Conservation (phyloP, 2,888 invertebrate genomes). For the Thymelicus acteon region DNA sequence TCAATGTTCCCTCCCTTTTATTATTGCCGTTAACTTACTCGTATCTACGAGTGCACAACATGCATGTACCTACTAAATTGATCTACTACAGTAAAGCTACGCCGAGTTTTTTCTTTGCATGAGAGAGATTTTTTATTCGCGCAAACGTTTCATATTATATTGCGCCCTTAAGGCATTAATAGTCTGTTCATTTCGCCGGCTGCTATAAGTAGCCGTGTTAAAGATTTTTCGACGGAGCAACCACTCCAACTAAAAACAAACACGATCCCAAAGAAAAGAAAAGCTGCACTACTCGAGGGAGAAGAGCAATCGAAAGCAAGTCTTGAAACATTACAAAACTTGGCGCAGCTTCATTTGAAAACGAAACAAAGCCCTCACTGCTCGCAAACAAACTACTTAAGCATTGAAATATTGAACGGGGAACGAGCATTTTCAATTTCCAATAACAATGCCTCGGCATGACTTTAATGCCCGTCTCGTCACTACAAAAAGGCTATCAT, state of each 20-base stretch:
- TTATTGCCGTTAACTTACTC: background rate
- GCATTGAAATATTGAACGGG: constrained; percentile 59
- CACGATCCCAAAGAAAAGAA: constrained; percentile 48
- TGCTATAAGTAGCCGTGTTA: constrained; percentile 41
- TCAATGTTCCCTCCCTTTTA: constrained; percentile 17
- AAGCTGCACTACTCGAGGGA: constrained; percentile 48
- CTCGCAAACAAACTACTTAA: constrained; percentile 64
- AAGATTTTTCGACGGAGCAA: constrained; percentile 46
- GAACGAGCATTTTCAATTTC: constrained; percentile 57
- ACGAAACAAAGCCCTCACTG: constrained; percentile 57
- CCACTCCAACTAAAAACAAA: constrained; percentile 53
- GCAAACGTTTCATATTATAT: constrained; percentile 1
- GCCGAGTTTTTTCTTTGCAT: background rate
- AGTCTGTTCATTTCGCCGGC: constrained; percentile 27
- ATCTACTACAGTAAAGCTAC: background rate
- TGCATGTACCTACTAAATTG: background rate
- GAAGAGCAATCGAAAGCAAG: constrained; percentile 56
- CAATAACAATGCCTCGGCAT: constrained; percentile 54
- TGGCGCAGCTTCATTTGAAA: constrained; percentile 57
- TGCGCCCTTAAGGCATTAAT: constrained; percentile 30
- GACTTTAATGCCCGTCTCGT: constrained; percentile 44
- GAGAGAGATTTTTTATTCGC: background rate
- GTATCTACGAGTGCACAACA: background rate
- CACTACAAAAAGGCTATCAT: constrained; percentile 49
- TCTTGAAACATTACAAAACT: constrained; percentile 49